Percentiles rank a stretch among this genome's conserved stretches.
Evolutionary conservation across 2,113 vertebrate species (phyloP).

Genomic region (Oreamnos americanus): DNA sequence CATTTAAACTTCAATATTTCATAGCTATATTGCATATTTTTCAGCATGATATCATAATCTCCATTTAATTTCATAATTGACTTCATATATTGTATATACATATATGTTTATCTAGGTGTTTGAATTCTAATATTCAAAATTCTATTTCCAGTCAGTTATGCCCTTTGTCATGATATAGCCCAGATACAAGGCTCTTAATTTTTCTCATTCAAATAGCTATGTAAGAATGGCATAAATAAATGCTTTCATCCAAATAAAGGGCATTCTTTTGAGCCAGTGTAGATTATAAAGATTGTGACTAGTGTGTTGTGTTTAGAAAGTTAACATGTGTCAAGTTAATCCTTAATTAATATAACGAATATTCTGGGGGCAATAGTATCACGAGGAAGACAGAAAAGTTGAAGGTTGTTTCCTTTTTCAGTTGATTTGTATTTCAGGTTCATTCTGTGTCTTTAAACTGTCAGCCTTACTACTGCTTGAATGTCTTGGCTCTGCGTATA

Average conservation of each 20-base stretch:
- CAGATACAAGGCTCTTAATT: neutral
- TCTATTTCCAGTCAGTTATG: neutral
- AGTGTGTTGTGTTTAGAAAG: neutral
- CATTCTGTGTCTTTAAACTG: neutral
- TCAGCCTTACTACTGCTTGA: neutral
- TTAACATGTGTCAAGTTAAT: neutral
- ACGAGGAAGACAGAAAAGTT: neutral
- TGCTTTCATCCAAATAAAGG: neutral
- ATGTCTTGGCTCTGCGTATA: neutral
- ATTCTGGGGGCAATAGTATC: neutral
- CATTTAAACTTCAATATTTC: neutral
- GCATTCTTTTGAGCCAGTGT: neutral
- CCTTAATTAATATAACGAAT: neutral
- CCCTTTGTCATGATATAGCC: neutral
- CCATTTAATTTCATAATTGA: neutral
- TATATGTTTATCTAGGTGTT: neutral
- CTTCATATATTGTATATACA: neutral
- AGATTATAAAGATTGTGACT: neutral
- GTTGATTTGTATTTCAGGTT: neutral
- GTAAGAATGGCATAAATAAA: constrained; percentile 8
- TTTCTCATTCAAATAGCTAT: neutral
- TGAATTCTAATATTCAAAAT: constrained; percentile 21
- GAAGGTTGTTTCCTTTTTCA: neutral
- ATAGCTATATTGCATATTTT: neutral
- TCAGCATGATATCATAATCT: neutral